Evolutionary conservation across 1,140 invertebrate genomes (phyloP).

Genomic region (Drosophila parabipectinata): DNA sequence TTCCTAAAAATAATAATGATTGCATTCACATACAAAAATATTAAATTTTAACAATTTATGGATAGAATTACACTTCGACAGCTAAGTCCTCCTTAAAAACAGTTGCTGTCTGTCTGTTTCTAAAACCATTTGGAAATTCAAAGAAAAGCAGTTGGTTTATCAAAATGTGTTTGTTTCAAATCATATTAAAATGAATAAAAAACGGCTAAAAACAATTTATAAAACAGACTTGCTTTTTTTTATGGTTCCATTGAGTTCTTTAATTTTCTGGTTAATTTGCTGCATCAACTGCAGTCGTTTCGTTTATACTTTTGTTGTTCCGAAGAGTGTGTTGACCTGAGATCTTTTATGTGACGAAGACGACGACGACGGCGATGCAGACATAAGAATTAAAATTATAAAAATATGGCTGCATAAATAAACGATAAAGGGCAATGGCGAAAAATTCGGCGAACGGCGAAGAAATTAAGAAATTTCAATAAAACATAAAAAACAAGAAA

Average conservation of each 20-base stretch:
- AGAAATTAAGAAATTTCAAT: conserved; percentile 57
- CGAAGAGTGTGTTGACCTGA: conserved; percentile 1
- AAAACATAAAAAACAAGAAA: conserved; percentile 16
- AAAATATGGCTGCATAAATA: conserved; percentile 62
- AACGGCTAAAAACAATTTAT: neutral
- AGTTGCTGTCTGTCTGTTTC: neutral
- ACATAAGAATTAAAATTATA: conserved; percentile 38
- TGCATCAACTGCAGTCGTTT: neutral
- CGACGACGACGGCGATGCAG: neutral
- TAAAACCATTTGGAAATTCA: neutral
- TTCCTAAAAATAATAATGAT: too few relatives aligned
- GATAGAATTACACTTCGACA: neutral
- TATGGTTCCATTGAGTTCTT: too few relatives aligned
- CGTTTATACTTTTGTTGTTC: neutral
- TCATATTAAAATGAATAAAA: neutral
- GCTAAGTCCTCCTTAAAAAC: neutral
- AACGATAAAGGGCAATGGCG: conserved; percentile 12
- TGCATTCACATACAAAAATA: too few relatives aligned
- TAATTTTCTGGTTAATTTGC: neutral
- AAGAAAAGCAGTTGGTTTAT: neutral
- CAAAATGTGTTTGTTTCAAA: neutral
- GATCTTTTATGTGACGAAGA: neutral
- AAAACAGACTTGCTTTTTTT: neutral
- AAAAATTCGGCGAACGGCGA: conserved; percentile 33
- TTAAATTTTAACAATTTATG: too few relatives aligned